Percentiles rank a stretch among this genome's conserved stretches.
Evolutionary conservation across 2,888 invertebrate genomes (phyloP).

Genomic region (Idaea biselata): DNA sequence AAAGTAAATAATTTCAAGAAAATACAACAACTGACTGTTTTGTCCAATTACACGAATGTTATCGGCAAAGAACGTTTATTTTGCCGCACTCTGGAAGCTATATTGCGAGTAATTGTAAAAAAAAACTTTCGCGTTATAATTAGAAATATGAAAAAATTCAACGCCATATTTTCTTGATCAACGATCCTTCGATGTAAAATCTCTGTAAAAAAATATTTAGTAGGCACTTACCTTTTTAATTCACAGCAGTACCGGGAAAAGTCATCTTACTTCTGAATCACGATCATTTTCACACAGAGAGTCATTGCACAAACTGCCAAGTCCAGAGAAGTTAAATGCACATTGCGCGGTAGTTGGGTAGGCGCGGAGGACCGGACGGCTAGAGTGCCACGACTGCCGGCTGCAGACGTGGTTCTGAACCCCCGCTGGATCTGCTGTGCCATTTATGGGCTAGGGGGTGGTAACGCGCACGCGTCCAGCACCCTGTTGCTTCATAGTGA

Average conservation of each 20-base stretch:
- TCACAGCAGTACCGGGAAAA: conserved; percentile 38
- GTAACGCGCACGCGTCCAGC: conserved; percentile 76
- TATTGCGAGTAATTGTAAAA: background rate
- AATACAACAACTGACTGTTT: background rate
- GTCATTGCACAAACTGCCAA: conserved; percentile 47
- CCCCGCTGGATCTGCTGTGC: conserved; percentile 48
- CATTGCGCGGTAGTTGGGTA: conserved; percentile 49
- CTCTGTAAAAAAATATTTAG: background rate
- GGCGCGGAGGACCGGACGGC: conserved; percentile 34
- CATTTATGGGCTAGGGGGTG: conserved; percentile 62
- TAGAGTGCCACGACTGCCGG: conserved; percentile 48
- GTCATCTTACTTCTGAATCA: conserved; percentile 49
- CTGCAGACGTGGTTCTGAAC: conserved; percentile 61
- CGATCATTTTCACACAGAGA: conserved; percentile 38
- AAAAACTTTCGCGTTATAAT: background rate
- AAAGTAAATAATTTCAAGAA: background rate
- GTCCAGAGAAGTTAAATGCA: conserved; percentile 36
- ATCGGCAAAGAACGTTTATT: background rate
- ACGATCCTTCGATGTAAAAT: background rate
- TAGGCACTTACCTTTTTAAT: conserved; percentile 56
- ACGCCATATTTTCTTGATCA: background rate
- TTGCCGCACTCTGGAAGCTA: background rate
- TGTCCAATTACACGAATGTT: background rate
- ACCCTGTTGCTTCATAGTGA: conserved; percentile 77
- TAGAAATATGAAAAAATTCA: background rate